phyloP scores from a whole-genome alignment of 2,797 vertebrate species.

The Phrynocephalus guinanensis region DNA sequence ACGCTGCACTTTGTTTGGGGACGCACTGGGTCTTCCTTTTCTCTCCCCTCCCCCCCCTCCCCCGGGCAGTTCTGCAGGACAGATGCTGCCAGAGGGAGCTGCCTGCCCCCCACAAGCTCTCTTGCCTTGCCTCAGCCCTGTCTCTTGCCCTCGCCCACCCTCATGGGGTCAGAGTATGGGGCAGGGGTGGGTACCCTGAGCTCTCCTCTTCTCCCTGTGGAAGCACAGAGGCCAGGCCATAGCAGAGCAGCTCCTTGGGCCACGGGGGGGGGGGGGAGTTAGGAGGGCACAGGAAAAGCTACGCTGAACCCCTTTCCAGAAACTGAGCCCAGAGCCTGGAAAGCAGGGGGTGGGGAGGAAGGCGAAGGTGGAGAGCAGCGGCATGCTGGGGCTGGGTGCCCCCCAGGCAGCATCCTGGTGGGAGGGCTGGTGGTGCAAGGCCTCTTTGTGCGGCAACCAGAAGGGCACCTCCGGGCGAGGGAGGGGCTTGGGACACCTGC shows the following conservation, averaged over 20 bases:
- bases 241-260: not conserved
- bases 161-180: not conserved
- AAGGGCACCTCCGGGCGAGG: too few species aligned
- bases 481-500: too few species aligned
- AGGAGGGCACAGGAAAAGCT: not conserved
- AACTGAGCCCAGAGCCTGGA: not conserved
- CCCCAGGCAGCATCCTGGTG: too few species aligned
- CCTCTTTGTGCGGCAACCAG: not conserved
- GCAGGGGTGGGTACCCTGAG: not conserved
- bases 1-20: constrained; percentile 42
- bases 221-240: rapidly evolving
- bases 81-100: not conserved
- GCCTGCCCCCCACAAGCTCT: not conserved
- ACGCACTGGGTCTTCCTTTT: constrained; percentile 58
- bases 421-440: too few species aligned
- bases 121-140: not conserved
- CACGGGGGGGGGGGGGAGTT: too few species aligned
- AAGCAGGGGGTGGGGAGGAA: not conserved
- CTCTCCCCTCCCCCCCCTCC: not conserved
- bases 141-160: not conserved
- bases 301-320: rapidly evolving
- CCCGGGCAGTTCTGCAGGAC: constrained; percentile 23
- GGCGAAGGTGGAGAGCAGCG: not conserved
- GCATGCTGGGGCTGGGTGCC: not conserved
- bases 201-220: not conserved